Conservation (phyloP, 1,140 invertebrate genomes). For the Trichogramma pretiosum region DNA sequence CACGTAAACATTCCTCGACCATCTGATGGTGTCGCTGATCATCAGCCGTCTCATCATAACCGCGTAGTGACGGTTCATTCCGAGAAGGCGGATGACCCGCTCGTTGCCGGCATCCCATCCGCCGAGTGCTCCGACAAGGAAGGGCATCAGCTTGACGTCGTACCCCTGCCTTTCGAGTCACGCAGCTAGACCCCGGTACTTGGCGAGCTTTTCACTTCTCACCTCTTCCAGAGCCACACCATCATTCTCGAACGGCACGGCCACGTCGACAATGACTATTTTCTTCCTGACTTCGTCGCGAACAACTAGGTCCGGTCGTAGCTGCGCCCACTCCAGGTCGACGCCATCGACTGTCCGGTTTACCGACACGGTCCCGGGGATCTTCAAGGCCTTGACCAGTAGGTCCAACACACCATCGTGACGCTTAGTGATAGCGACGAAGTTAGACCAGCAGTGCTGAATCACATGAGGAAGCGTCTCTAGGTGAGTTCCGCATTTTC, state of each 20-base stretch:
- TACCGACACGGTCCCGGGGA: background rate
- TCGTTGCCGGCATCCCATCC: constrained; percentile 26
- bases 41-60: no score
- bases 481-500: constrained; percentile 18
- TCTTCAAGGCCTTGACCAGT: constrained; percentile 2
- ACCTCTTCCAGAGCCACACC: constrained; percentile 17
- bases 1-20: no score
- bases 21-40: no score
- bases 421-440: constrained; percentile 1
- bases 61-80: no score
- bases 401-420: constrained; percentile 18
- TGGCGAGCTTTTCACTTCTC: no score
- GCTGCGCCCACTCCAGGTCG: no score
- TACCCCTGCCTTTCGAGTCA: no score
- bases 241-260: no score
- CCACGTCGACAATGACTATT: constrained; percentile 27
- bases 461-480: constrained; percentile 32
- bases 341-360: constrained; percentile 15
- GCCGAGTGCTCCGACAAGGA: constrained; percentile 26
- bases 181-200: no score
- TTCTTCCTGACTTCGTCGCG: constrained; percentile 18
- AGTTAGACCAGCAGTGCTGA: constrained; percentile 24
- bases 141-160: constrained; percentile 22
- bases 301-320: constrained; percentile 31
- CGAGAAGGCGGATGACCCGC: constrained; percentile 9